Conservation (phyloP, 2,888 invertebrate species). For the Portevinia maculata region DNA sequence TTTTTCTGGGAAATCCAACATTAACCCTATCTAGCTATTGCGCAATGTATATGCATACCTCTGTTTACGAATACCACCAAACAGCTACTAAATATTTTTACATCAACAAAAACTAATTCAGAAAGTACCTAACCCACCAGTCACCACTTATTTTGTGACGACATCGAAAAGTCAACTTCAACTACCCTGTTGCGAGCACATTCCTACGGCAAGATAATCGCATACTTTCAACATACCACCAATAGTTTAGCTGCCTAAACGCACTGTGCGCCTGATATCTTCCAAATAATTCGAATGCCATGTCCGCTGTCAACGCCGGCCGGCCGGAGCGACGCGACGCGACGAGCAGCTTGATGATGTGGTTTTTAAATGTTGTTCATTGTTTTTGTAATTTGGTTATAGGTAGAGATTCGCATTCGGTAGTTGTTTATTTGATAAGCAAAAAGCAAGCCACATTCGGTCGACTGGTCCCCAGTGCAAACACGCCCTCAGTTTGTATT, state of each 20-base stretch:
- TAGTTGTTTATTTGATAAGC: not conserved
- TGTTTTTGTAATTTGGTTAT: no score
- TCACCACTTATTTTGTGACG: slow-evolving; percentile 16
- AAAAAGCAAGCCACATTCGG: not conserved
- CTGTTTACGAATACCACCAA: no score
- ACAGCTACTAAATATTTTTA: no score
- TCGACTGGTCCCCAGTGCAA: slow-evolving; percentile 14
- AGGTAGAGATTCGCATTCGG: not conserved
- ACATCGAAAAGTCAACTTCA: not conserved
- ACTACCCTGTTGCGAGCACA: slow-evolving; percentile 19
- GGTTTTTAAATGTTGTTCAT: not conserved
- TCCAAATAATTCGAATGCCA: slow-evolving; percentile 78
- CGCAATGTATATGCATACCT: no score
- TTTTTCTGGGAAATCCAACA: no score
- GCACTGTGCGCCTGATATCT: slow-evolving; percentile 75
- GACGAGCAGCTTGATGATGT: not conserved
- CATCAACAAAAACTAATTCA: not conserved
- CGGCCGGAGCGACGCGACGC: not conserved
- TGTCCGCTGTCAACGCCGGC: slow-evolving; percentile 13
- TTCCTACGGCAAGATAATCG: slow-evolving; percentile 30
- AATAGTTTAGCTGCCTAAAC: slow-evolving; percentile 50
- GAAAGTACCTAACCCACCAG: no score
- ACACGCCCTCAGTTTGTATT: slow-evolving; percentile 47
- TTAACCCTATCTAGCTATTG: no score
- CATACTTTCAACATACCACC: slow-evolving; percentile 39